phyloP scores from a whole-genome alignment of 1,140 invertebrate species.

The Lithobius niger region DNA sequence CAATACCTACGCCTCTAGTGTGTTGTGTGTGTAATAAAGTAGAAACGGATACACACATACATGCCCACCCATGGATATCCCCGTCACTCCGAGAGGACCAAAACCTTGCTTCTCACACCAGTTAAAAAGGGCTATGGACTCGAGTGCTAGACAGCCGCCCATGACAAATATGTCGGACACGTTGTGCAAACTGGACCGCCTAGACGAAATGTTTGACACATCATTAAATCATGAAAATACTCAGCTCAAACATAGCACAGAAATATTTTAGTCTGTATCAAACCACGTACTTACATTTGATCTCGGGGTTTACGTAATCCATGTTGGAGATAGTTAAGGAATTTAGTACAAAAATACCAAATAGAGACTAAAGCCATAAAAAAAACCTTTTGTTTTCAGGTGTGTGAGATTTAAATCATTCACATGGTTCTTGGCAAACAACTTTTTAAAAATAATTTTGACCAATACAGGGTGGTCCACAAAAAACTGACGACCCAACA shows the following conservation, averaged over 20 bases:
- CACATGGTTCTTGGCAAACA: too few species aligned
- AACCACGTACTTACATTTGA: conserved; percentile 62
- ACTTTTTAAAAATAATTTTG: too few species aligned
- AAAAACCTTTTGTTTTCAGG: too few species aligned
- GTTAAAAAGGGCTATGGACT: conserved; percentile 79
- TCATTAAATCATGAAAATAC: background rate
- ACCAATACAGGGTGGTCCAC: too few species aligned
- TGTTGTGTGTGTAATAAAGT: background rate
- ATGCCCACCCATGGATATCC: conserved; percentile 99
- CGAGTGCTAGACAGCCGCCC: conserved; percentile 91
- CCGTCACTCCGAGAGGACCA: conserved; percentile 82
- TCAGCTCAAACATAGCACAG: background rate
- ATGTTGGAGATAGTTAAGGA: conserved; percentile 27
- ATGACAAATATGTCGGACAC: conserved; percentile 98
- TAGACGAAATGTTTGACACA: conserved; percentile 32
- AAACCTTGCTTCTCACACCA: conserved; percentile 77
- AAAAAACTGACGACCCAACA: too few species aligned
- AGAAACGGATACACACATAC: conserved; percentile 43
- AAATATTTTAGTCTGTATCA: conserved; percentile 1
- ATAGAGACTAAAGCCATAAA: too few species aligned
- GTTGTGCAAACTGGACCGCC: conserved; percentile 81
- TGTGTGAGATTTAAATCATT: too few species aligned
- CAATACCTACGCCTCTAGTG: too few species aligned
- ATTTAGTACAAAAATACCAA: conserved; percentile 8
- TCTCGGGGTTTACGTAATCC: conserved; percentile 79